Conservation (phyloP, 2,113 vertebrate species). For the Antechinus flavipes region DNA sequence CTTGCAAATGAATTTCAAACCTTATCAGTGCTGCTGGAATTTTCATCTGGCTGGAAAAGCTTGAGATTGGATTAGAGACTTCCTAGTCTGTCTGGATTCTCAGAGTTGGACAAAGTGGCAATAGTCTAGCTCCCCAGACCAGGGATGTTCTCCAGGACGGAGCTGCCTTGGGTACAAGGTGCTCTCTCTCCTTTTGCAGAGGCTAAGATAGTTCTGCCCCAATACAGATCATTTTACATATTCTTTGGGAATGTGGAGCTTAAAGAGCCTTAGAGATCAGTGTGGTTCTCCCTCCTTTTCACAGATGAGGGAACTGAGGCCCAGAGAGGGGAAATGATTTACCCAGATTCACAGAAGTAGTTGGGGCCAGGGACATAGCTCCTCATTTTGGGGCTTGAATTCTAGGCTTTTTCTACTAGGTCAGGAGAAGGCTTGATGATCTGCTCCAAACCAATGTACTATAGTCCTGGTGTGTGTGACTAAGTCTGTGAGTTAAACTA, state of each 20-base stretch:
- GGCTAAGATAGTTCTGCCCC: not conserved
- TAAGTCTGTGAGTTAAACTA: not conserved
- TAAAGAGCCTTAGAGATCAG: not conserved
- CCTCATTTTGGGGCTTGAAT: not conserved
- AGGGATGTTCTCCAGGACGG: not conserved
- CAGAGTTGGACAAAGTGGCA: slow-evolving; percentile 7
- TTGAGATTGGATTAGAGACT: slow-evolving; percentile 26
- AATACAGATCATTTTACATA: not conserved
- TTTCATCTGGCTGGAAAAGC: slow-evolving; percentile 13
- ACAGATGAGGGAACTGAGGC: not conserved
- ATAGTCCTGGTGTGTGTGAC: not conserved
- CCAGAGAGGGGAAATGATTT: not conserved
- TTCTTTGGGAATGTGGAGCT: not conserved
- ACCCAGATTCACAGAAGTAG: not conserved
- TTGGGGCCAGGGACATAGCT: not conserved
- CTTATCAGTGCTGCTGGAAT: slow-evolving; percentile 28
- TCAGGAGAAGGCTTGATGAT: not conserved
- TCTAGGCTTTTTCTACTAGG: not conserved
- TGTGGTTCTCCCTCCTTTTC: not conserved
- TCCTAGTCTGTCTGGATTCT: not conserved
- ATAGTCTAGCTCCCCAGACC: not conserved
- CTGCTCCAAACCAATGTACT: not conserved
- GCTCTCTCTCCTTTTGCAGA: not conserved
- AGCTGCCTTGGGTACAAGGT: not conserved
- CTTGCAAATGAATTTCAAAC: slow-evolving; percentile 16